Evolutionary conservation across 2,888 invertebrate genomes (phyloP), one percentile per base, ranked within the genome.

Genomic region (Bedellia somnulentella): DNA sequence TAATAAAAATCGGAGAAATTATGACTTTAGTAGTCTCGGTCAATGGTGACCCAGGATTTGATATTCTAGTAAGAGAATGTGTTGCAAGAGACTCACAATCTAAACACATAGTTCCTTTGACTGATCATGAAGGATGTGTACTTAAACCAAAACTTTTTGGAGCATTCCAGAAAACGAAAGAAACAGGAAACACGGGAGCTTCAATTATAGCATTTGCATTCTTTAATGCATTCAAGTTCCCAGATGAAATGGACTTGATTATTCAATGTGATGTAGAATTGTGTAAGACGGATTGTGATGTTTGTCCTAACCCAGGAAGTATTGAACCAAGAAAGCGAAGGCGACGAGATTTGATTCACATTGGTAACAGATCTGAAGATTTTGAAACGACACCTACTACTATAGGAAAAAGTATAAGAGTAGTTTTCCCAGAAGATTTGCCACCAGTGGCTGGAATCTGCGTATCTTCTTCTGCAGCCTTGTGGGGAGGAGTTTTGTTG

Each of bases 181-280:
- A 87, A 2, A 87, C 87, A 3, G 85, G 85, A 23, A 84, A 82
- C 37, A 82, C 83, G 1, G 86, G 85, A 12, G 85, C 86, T 5
- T 84, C 86, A 3, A 80, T 89, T 13, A 83, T 89, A 15, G 87
- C 88, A 0, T 89, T 80, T 44, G 87, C 90, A 0, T 87, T 78
- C 75, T 88, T 89, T 64, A 87, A 85, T 49, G 88, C 87, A 0
- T 87, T 87, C 60, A 89, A 89, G 58, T 90, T 90, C 73, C 89
- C 89, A 1, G 89, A 90, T 46, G 83, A 87, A 27, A 89, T 89
- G 86, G 89, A 90, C 44, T 63, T 90, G 28, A 84, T 85, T 41
- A 81, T 90, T 34, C 89, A 89, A 52, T 90, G 90, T 45, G 88
- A 89, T 38, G 85, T 90, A 1, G 89, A 89, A 47, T 62, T 90